Evolutionary conservation across 2,113 vertebrate genomes (phyloP).

Genomic region (Geothlypis trichas): DNA sequence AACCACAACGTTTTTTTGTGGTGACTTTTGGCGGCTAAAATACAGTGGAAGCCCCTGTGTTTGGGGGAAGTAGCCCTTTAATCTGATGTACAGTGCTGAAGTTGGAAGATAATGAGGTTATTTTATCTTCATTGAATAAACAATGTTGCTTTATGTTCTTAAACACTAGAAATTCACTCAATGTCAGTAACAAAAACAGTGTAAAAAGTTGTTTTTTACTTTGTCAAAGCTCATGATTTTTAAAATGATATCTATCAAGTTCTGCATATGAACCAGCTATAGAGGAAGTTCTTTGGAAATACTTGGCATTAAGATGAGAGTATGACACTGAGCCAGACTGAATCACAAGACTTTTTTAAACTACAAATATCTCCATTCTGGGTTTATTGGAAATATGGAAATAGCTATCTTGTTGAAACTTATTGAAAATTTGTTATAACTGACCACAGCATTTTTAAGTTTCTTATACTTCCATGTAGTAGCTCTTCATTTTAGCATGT

Average conservation of each 20-base stretch:
- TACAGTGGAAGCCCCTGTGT: background rate
- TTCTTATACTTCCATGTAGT: background rate
- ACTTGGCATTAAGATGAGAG: slow-evolving; percentile 15
- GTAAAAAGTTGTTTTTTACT: background rate
- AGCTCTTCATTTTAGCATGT: background rate
- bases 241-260: background rate
- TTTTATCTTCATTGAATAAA: background rate
- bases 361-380: background rate
- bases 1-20: background rate
- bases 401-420: background rate
- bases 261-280: background rate
- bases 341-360: background rate
- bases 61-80: background rate
- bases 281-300: slow-evolving; percentile 60
- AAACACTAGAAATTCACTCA: background rate
- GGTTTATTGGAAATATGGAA: slow-evolving; percentile 2
- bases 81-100: background rate
- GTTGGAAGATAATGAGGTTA: background rate
- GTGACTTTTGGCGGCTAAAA: background rate
- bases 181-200: background rate
- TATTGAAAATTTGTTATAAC: background rate
- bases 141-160: background rate
- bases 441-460: background rate
- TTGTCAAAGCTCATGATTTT: background rate
- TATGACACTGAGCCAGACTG: slow-evolving; percentile 25